Percentiles rank a stretch among this genome's conserved stretches.
Conservation (phyloP, 2,797 vertebrate genomes). For the Galaxias olidus region DNA sequence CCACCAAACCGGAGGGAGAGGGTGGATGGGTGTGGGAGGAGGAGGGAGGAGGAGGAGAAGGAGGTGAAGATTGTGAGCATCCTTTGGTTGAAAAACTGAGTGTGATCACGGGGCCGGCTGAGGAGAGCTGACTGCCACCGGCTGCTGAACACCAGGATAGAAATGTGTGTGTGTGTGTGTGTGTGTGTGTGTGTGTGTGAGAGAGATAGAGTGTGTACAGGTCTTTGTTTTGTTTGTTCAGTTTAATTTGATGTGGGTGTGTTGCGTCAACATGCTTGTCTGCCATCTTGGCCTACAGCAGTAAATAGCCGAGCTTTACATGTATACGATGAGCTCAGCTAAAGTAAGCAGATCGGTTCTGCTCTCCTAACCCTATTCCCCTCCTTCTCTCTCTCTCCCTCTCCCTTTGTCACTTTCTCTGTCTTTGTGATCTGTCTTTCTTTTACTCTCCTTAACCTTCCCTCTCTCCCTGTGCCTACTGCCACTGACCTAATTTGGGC, state of each 20-base stretch:
- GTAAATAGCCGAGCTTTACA: conserved; percentile 55
- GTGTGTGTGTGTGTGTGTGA: conserved; percentile 17
- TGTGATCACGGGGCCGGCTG: conserved; percentile 50
- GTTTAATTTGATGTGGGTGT: neutral
- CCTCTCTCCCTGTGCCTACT: conserved; percentile 54
- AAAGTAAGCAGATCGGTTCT: conserved; percentile 59
- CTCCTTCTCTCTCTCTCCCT: conserved; percentile 6
- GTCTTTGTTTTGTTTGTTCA: neutral
- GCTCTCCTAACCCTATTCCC: conserved; percentile 39
- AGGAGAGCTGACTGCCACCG: neutral
- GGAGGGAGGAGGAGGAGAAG: conserved; percentile 34
- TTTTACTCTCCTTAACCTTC: neutral
- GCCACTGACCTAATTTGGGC: conserved; percentile 75
- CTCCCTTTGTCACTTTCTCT: conserved; percentile 5
- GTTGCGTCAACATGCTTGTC: neutral
- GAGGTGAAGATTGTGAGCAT: conserved; percentile 48
- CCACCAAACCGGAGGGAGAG: conserved; percentile 52
- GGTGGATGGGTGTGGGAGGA: conserved; percentile 42
- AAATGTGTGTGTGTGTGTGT: neutral
- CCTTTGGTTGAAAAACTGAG: conserved; percentile 45
- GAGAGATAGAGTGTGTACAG: no score
- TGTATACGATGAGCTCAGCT: conserved; percentile 37
- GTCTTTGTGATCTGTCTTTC: neutral
- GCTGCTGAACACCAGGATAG: neutral
- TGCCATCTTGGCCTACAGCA: conserved; percentile 21